Conservation (phyloP, 37 sponge, comb jelly and placozoan genomes). For the Ianthella basta region DNA sequence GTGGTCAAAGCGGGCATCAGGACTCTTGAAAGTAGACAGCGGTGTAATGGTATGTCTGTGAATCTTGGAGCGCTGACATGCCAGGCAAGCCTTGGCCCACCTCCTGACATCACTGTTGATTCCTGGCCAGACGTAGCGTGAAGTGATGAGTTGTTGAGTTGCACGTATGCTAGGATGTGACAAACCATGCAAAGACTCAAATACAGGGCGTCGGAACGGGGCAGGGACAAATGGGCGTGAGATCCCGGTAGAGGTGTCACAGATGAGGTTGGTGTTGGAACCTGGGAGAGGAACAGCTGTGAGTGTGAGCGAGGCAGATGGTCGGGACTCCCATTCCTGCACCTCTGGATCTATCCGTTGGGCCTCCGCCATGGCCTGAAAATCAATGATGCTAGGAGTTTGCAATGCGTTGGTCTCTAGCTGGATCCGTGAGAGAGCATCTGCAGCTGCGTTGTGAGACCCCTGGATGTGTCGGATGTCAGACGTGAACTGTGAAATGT, state of each 20-base stretch:
- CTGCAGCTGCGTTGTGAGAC: constrained; percentile 31
- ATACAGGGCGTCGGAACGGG: constrained; percentile 22
- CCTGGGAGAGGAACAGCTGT: neutral
- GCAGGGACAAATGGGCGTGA: constrained; percentile 41
- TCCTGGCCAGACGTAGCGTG: constrained; percentile 48
- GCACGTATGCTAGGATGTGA: constrained; percentile 53
- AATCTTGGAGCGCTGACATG: constrained; percentile 41
- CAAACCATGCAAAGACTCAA: constrained; percentile 42
- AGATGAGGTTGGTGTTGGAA: neutral
- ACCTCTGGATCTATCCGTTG: constrained; percentile 29
- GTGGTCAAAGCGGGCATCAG: constrained; percentile 36
- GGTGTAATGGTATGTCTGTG: constrained; percentile 39
- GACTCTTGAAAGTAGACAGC: neutral
- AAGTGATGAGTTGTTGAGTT: constrained; percentile 36
- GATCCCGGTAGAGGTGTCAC: constrained; percentile 42
- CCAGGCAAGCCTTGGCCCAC: constrained; percentile 36
- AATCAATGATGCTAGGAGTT: constrained; percentile 7
- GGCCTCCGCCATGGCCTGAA: constrained; percentile 35
- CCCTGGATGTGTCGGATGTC: constrained; percentile 40
- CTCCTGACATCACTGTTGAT: constrained; percentile 40
- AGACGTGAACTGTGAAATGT: constrained; percentile 40
- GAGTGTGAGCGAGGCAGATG: too few species aligned
- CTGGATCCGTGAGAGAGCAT: constrained; percentile 39
- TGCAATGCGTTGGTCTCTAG: neutral
- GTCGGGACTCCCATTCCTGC: neutral